Percentiles rank a stretch among this genome's conserved stretches.
These are phyloP conservation scores for Fregata magnificens DNA, from an alignment of 2,113 vertebrate species.

Conservation along the genomic window DNA sequence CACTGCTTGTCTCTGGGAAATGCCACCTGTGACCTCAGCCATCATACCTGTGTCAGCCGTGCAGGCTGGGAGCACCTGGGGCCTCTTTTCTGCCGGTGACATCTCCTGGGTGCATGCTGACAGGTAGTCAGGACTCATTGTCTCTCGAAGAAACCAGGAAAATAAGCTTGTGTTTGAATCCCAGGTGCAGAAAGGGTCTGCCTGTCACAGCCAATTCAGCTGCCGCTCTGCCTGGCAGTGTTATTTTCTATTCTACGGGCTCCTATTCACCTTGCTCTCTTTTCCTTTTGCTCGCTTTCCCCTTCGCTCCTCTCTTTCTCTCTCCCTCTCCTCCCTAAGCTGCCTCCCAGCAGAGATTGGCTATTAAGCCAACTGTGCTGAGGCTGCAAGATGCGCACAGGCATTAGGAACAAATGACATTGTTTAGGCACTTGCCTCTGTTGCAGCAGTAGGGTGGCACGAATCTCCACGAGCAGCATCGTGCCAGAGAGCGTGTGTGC, in stretches of 20 bases:
- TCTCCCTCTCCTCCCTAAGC: not conserved
- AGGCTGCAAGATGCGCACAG: not conserved
- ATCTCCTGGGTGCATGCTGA: not conserved
- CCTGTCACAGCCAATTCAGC: conserved; percentile 56
- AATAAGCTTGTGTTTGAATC: conserved; percentile 48
- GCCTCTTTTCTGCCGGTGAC: not conserved
- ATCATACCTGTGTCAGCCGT: not conserved
- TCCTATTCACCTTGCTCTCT: not conserved
- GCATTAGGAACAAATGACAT: not conserved
- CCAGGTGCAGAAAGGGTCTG: conserved; percentile 34
- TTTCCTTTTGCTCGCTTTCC: not conserved
- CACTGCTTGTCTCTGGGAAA: not conserved
- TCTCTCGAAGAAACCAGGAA: conserved; percentile 6
- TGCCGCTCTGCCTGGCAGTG: not conserved
- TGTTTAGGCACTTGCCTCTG: not conserved
- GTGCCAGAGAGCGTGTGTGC: not conserved
- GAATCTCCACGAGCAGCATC: not conserved
- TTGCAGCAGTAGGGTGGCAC: not conserved
- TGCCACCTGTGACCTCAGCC: conserved; percentile 20
- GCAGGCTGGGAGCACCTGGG: conserved; percentile 2
- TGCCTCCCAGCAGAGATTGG: not conserved
- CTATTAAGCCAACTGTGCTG: not conserved
- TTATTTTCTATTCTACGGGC: not conserved
- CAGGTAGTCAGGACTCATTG: conserved; percentile 58
- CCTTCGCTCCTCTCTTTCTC: not conserved